Evolutionary conservation across 2,797 vertebrate genomes (phyloP).

Genomic region (Limosa lapponica): DNA sequence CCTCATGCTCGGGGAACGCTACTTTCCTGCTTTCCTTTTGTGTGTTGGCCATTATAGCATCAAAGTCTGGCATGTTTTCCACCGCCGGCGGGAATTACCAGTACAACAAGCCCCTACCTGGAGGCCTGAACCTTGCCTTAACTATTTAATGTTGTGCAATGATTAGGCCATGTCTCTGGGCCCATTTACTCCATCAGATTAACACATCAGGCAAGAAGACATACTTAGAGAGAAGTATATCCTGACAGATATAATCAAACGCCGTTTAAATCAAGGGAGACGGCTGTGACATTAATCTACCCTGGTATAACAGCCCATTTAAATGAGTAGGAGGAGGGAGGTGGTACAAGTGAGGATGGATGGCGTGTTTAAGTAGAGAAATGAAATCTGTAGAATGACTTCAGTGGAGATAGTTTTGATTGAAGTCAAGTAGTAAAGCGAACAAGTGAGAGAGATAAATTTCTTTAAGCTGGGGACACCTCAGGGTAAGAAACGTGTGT

Average conservation of each 20-base stretch:
- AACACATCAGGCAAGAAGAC: slow-evolving; percentile 52
- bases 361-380: slow-evolving; percentile 61
- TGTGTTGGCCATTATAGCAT: slow-evolving; percentile 15
- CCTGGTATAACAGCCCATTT: slow-evolving; percentile 59
- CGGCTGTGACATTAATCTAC: slow-evolving; percentile 55
- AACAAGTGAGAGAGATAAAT: slow-evolving; percentile 55
- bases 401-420: slow-evolving; percentile 59
- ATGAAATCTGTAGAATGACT: slow-evolving; percentile 65
- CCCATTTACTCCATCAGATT: slow-evolving; percentile 64
- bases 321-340: slow-evolving; percentile 67
- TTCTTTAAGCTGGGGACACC: slow-evolving; percentile 2
- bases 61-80: neutral
- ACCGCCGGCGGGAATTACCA: neutral
- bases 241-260: slow-evolving; percentile 68
- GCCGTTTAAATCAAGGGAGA: slow-evolving; percentile 64
- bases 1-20: neutral
- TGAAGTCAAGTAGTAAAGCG: slow-evolving; percentile 64
- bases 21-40: neutral
- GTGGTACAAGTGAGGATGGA: slow-evolving; percentile 59
- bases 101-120: slow-evolving; percentile 12
- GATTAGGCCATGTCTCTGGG: slow-evolving; percentile 43
- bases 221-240: slow-evolving; percentile 40
- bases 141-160: slow-evolving; percentile 49
- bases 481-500: neutral
- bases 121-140: slow-evolving; percentile 48